Evolutionary conservation across 2,888 invertebrate species (phyloP).

Genomic region (Hybos culiciformis): DNA sequence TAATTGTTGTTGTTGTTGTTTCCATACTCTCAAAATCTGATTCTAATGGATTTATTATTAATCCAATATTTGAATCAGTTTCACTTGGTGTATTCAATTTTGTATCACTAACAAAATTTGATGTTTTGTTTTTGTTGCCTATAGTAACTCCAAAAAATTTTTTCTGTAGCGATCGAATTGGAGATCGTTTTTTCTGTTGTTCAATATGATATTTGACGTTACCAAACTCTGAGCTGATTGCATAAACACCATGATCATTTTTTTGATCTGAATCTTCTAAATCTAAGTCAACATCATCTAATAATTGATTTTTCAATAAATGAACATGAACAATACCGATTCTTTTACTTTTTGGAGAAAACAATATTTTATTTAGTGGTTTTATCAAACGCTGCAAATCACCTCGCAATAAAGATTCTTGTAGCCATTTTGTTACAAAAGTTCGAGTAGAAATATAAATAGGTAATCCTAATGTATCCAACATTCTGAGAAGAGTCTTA

Average conservation of each 20-base stretch:
- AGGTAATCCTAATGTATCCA: conserved; percentile 30
- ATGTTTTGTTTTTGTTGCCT: conserved; percentile 33
- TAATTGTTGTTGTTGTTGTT: conserved; percentile 17
- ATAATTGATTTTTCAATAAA: conserved; percentile 40
- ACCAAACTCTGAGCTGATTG: conserved; percentile 69
- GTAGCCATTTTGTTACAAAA: conserved; percentile 61
- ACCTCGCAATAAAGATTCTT: conserved; percentile 56
- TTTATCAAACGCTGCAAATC: conserved; percentile 67
- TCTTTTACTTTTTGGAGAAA: conserved; percentile 67
- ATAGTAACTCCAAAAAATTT: conserved; percentile 35
- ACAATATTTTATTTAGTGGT: conserved; percentile 57
- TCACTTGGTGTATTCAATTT: conserved; percentile 19
- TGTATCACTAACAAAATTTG: conserved; percentile 32
- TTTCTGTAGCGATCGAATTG: conserved; percentile 32
- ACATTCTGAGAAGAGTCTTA: conserved; percentile 57
- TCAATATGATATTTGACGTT: conserved; percentile 45
- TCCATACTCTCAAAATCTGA: conserved; percentile 29
- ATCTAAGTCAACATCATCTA: conserved; percentile 26
- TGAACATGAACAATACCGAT: conserved; percentile 64
- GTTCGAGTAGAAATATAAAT: conserved; percentile 33
- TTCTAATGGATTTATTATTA: conserved; percentile 50
- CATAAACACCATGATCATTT: conserved; percentile 50
- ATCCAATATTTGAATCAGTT: conserved; percentile 37
- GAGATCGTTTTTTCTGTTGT: conserved; percentile 31
- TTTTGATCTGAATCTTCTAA: conserved; percentile 18